Evolutionary conservation across 1,140 invertebrate genomes (phyloP), one percentile per base, ranked within the genome.

Genomic region (Euborellia annulipes): DNA sequence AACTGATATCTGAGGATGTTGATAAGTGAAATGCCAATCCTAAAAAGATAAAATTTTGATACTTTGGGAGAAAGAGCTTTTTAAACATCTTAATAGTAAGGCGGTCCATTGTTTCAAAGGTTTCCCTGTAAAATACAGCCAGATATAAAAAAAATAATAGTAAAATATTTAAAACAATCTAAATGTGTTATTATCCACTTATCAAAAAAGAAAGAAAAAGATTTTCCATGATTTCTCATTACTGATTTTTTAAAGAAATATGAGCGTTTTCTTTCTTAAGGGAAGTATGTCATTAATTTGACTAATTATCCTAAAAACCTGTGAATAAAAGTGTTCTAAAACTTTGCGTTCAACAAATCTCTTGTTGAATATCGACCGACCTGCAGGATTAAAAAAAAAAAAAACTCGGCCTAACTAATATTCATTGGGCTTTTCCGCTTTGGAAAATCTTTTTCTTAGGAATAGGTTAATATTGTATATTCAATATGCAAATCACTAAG

Each of bases 21-120:
- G 62, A 61, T 75, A 78, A 49, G 71, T 70, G 53, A 88, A 75
- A 65, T 91, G 86, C 86, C 85, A 91, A 62, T 91, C 85, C 72
- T 89, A 82, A 47, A 84, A 61, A 61, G 82, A n/a, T n/a, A n/a
- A n/a, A n/a, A n/a, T n/a, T n/a, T n/a, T n/a, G n/a, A n/a, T n/a
- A n/a, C n/a, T n/a, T n/a, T n/a, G n/a, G n/a, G n/a, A n/a, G n/a
- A 83, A 30, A 75, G 60, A 19, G 8, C 38, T 17, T 16, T 21
- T 20, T 20, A 16, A 39, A 14, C 37, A 40, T 22, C 39, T 6
- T 34, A 17, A 41, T 6, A 11, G 16, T 6, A 37, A 11, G 37
- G 43, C 7, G 13, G 8, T 6, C 4, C 23, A 13, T 23, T 17
- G 18, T 23, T 46, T 3, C 3, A 41, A 13, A 42, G 23, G 23